Evolutionary conservation across 2,888 invertebrate species (phyloP), one percentile per base, ranked within the genome.

Genomic region (Galeruca laticollis): DNA sequence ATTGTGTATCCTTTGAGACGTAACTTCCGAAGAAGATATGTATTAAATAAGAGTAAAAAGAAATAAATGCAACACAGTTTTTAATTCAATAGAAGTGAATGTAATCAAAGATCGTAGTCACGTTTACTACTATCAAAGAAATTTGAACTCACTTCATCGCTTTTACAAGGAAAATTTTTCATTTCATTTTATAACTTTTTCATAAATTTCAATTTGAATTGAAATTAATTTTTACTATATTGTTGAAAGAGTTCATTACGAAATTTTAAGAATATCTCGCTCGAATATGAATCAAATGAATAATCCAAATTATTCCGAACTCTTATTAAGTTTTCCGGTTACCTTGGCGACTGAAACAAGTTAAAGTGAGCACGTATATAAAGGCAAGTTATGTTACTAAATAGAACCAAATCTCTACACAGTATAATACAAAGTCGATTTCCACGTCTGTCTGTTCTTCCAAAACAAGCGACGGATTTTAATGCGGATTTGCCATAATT

Each of bases 131-230:
- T n/a, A 15, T 43, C 43, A 43, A 47, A 47, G 47, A 47, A 47
- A 47, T 47, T 47, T 47, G 15, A 47, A 15, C 15, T 47, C 18
- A 47, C 47, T 47, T 47, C 47, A 47, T 47, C 47, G 47, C 9
- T 18, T 47, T 47, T 47, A 18, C 47, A 8, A 47, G 47, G 15
- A 15, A 18, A 2, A 18, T 47, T 18, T 15, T n/a, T 47, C 15
- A 2, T 15, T 47, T 47, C 9, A 9, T 9, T 47, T 15, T 9
- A 5, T 18, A 47, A 47, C 47, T 15, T 47, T 18, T 47, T 15
- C 15, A 47, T 47, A 47, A 47, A 47, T 43, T 43, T 13, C 13
- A 43, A 5, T 15, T 47, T 9, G 15, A 47, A 47, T 47, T 47
- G 47, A 15, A 13, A 40, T 3, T 40, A 6, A 6, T 40, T 47